phyloP scores from a whole-genome alignment of 2,797 vertebrate species.

The Coreius guichenoti region DNA sequence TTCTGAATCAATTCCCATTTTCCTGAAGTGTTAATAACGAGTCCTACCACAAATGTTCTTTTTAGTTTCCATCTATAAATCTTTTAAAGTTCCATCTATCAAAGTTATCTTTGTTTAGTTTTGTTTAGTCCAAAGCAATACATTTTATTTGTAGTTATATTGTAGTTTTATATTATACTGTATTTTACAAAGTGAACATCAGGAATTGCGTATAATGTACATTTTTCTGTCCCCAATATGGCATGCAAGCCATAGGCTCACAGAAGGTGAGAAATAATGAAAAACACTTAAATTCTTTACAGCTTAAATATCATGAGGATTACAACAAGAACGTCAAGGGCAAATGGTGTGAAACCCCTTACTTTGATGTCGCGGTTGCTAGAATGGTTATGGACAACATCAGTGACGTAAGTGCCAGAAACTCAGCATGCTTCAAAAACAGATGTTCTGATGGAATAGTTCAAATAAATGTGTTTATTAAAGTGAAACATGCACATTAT shows the following conservation, averaged over 20 bases:
- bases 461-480: background rate
- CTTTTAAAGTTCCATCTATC: background rate
- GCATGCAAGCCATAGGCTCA: background rate
- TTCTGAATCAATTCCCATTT: background rate
- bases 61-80: background rate
- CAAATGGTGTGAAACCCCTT: constrained; percentile 97
- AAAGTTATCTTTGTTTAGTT: background rate
- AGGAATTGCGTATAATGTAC: background rate
- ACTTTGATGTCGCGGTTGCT: constrained; percentile 90
- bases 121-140: background rate
- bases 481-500: background rate
- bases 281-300: constrained; percentile 33
- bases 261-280: background rate
- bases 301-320: constrained; percentile 93
- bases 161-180: background rate
- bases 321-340: constrained; percentile 95
- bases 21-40: background rate
- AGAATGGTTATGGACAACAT: constrained; percentile 93
- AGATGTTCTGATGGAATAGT: background rate
- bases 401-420: constrained; percentile 81
- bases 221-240: background rate
- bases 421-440: background rate
- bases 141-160: background rate
- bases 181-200: background rate
- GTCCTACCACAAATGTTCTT: background rate